phyloP scores from a whole-genome alignment of 1,140 invertebrate species.

The Cydia fagiglandana region DNA sequence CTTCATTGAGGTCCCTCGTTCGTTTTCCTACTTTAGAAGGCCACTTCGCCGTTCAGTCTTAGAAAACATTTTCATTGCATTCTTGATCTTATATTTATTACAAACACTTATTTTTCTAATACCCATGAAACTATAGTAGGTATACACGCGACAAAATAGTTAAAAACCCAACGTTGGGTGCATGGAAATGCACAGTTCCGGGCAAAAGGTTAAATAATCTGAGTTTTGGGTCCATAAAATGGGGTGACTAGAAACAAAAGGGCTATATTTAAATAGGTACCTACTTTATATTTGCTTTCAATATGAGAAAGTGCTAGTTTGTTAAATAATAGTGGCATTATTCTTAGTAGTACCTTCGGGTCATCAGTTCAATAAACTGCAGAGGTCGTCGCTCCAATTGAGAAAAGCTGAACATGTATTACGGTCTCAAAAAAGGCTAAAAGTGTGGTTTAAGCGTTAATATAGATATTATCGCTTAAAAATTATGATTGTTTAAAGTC shows the following conservation, averaged over 20 bases:
- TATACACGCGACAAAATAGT: neutral
- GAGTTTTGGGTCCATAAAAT: neutral
- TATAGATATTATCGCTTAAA: no score
- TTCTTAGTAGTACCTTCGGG: no score
- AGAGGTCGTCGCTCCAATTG: no score
- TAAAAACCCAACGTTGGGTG: neutral
- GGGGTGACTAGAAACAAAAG: neutral
- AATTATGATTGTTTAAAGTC: neutral
- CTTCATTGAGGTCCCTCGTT: neutral
- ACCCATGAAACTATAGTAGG: neutral
- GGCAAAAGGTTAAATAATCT: neutral
- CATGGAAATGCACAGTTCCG: neutral
- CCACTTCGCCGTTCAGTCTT: conserved; percentile 22
- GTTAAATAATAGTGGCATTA: no score
- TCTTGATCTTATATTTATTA: neutral
- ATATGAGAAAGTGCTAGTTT: no score
- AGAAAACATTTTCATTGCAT: conserved; percentile 12
- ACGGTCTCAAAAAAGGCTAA: no score
- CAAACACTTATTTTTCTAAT: neutral
- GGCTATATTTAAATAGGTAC: no score
- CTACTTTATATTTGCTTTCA: no score
- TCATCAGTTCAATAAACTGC: no score
- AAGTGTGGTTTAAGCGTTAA: no score
- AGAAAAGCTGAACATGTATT: no score
- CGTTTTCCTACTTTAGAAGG: conserved; percentile 1